Evolutionary conservation across 1,140 invertebrate genomes (phyloP).

Genomic region (Microplitis demolitor): DNA sequence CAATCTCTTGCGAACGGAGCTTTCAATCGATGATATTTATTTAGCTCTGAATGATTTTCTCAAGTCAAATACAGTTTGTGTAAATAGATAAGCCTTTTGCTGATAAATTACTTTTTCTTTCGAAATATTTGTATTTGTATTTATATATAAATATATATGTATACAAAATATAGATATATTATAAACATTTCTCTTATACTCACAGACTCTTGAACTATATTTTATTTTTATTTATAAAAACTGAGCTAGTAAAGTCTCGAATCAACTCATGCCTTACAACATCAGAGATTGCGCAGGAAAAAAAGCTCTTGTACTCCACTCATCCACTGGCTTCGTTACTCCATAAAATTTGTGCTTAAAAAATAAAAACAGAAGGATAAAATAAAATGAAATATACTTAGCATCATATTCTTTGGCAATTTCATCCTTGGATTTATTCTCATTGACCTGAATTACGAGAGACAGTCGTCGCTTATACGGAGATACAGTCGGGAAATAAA

Average conservation of each 20-base stretch:
- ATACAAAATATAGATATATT: background rate
- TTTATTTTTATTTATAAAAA: background rate
- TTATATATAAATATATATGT: background rate
- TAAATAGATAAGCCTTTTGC: background rate
- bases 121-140: background rate
- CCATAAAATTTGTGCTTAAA: background rate
- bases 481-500: no score
- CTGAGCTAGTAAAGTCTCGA: background rate
- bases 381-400: background rate
- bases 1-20: background rate
- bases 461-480: background rate
- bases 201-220: background rate
- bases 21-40: background rate
- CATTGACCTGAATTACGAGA: background rate
- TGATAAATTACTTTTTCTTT: conserved; percentile 6
- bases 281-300: background rate
- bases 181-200: background rate
- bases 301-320: conserved; percentile 1
- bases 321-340: conserved; percentile 1
- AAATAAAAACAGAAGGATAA: background rate
- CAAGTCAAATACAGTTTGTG: background rate
- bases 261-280: background rate
- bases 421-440: background rate
- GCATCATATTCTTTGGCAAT: background rate
- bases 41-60: background rate